Evolutionary conservation across 2,888 invertebrate genomes (phyloP).

Genomic region (Xestia rhomboidea): DNA sequence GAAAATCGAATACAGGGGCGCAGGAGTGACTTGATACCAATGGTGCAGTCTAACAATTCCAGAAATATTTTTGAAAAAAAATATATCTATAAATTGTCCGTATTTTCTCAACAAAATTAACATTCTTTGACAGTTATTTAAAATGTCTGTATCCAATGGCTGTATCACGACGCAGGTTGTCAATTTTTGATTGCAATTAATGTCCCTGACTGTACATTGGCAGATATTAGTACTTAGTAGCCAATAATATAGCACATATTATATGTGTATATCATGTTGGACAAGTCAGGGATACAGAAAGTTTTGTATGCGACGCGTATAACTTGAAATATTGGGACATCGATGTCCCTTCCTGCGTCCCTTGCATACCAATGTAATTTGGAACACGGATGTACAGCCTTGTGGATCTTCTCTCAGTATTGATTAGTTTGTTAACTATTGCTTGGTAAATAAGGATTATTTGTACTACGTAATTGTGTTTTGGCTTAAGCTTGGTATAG

Average conservation of each 20-base stretch:
- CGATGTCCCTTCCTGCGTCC: conserved; percentile 55
- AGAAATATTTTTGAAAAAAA: not conserved
- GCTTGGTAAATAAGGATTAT: conserved; percentile 13
- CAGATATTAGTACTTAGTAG: not conserved
- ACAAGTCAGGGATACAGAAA: conserved; percentile 41
- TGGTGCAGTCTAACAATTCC: not conserved
- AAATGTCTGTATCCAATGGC: not conserved
- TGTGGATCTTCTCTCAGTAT: conserved; percentile 54
- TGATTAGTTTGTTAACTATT: conserved; percentile 51
- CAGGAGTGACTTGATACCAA: not conserved
- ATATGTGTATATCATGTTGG: conserved; percentile 15
- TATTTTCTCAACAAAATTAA: not conserved
- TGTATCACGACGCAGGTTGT: not conserved
- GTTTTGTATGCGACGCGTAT: conserved; percentile 64
- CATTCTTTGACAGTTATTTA: not conserved
- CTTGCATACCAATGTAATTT: conserved; percentile 67
- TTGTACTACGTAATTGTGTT: conserved; percentile 1
- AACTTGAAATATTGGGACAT: conserved; percentile 68
- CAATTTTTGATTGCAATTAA: not conserved
- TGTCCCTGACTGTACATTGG: not conserved
- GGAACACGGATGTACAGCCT: conserved; percentile 46
- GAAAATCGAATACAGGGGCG: not conserved
- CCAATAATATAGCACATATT: conserved; percentile 15
- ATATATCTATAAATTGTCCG: not conserved
- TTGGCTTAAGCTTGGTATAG: not conserved